Base-by-base conservation (phyloP, 2,797 vertebrate genomes). In the Poliocrania exsul region DNA sequence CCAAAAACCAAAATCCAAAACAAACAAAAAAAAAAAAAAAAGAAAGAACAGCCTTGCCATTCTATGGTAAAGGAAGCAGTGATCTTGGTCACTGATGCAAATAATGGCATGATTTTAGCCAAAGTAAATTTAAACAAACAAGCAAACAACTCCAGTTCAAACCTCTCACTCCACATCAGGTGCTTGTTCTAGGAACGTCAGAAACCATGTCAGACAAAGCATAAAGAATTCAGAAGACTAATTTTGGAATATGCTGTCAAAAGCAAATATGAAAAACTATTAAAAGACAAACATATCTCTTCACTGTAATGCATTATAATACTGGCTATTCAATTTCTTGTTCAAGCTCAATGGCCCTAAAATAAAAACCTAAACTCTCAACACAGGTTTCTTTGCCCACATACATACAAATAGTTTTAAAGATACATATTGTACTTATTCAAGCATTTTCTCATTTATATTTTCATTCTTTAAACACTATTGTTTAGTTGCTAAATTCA, bases 181-280 rank as follows among this genome's bases (percentile, higher is more conserved):
- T 62, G 4, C 66, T 93, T 73, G 16, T 57, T 94, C 49, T 71
- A 64, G 16, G 18, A 57, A 61, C 58, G 64, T 81, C 70, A 70
- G 54, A 92, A 90, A n/a, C 23, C 54, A 73, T 83, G 60, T 89
- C 40, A 93, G 82, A 38, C 20, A 81, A 86, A 73, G 18, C 44
- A 77, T 50, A 66, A 86, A 82, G 88, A 73, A 67, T 71, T 81
- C 38, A 94, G 71, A 26, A 87, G 17, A 71, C 33, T 88, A 86
- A 57, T 77, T 94, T 82, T 93, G 70, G 64, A 89, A 64, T 35
- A 42, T 64, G 53, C 31, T 92, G 51, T 90, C 51, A 88, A 85
- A 90, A 70, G 46, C 57, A 79, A 77, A 58, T 33, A 65, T 49
- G 81, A 46, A 86, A 66, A 20, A 61, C 64, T 90, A 28, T 64